A percentile compares a stretch with the other conserved stretches of the same genome.
Conservation (phyloP, 2,797 vertebrate genomes). For the Lemur catta region DNA sequence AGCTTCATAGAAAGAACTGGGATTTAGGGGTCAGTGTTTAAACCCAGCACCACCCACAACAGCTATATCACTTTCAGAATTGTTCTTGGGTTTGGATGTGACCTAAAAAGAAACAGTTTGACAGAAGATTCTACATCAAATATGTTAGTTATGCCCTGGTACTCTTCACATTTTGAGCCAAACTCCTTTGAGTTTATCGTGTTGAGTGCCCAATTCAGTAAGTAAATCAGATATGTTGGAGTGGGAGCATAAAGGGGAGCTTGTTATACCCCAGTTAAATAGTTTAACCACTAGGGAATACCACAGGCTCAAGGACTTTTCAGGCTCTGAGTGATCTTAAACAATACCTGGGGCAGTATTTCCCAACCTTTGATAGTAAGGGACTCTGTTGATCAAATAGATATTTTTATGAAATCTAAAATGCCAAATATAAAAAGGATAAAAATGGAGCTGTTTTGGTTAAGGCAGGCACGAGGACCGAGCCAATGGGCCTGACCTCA, state of each 20-base stretch:
- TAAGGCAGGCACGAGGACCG: neutral
- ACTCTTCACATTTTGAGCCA: neutral
- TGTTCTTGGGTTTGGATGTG: neutral
- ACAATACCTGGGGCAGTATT: neutral
- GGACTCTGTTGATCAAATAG: neutral
- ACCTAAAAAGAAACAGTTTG: neutral
- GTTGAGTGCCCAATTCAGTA: neutral
- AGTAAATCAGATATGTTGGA: neutral
- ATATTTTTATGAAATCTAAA: neutral
- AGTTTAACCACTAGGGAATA: neutral
- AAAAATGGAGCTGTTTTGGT: neutral
- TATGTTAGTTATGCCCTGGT: neutral
- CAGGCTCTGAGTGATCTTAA: neutral
- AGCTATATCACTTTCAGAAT: neutral
- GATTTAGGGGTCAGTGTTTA: neutral
- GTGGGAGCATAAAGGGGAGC: fast-evolving
- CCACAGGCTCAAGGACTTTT: neutral
- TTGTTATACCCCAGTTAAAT: neutral
- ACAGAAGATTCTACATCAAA: neutral
- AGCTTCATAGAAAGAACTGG: neutral
- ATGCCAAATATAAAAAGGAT: neutral
- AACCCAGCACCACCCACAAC: fast-evolving
- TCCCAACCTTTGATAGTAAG: neutral
- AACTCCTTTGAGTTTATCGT: neutral
- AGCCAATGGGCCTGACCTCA: neutral